Conservation (phyloP, 2,888 invertebrate genomes). For the Octodonta nipae region DNA sequence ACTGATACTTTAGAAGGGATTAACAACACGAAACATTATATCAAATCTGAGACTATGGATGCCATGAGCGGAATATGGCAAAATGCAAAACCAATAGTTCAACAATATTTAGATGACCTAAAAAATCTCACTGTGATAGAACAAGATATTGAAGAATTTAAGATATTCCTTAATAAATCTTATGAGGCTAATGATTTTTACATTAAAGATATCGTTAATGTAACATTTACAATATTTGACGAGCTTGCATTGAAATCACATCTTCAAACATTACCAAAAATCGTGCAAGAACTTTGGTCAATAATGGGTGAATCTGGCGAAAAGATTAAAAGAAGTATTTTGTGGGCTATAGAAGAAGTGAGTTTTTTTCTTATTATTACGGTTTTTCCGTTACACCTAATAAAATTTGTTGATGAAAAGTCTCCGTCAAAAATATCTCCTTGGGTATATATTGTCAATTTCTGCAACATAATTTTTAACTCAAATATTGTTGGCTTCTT, state of each 20-base stretch:
- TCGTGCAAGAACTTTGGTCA: conserved; percentile 70
- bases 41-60: conserved; percentile 56
- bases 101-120: conserved; percentile 59
- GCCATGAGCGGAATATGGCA: conserved; percentile 59
- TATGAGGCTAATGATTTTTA: conserved; percentile 75
- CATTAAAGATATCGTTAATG: conserved; percentile 60
- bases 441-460: too few relatives aligned
- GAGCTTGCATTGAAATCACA: conserved; percentile 66
- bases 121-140: conserved; percentile 57
- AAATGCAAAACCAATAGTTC: conserved; percentile 57
- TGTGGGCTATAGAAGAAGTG: conserved; percentile 58
- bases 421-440: too few relatives aligned
- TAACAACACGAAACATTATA: conserved; percentile 52
- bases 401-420: too few relatives aligned
- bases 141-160: conserved; percentile 57
- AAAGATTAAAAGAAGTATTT: conserved; percentile 60
- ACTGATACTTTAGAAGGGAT: conserved; percentile 39
- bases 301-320: conserved; percentile 75
- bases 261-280: conserved; percentile 64
- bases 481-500: too few relatives aligned
- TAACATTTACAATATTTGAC: conserved; percentile 56
- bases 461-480: too few relatives aligned
- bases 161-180: conserved; percentile 58
- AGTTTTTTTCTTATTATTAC: too few relatives aligned
- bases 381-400: too few relatives aligned